phyloP scores from a whole-genome alignment of 1,140 invertebrate genomes.

The Saccostrea glomerata region DNA sequence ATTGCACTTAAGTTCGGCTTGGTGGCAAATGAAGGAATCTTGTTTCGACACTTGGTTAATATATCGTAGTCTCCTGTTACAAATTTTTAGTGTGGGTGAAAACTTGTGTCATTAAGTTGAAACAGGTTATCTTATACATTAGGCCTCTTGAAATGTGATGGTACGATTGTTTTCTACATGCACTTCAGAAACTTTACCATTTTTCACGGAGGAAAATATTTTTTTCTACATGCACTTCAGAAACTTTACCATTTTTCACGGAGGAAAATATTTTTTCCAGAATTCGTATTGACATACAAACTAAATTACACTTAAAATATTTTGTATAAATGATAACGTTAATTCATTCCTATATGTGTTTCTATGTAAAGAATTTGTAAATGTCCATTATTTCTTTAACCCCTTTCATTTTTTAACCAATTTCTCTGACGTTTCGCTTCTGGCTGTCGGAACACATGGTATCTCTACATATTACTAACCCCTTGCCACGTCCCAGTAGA shows the following conservation, averaged over 20 bases:
- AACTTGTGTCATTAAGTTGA: neutral
- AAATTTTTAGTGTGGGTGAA: neutral
- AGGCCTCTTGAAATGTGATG: neutral
- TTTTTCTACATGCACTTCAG: neutral
- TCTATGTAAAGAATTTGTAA: neutral
- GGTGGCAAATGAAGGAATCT: slow-evolving; percentile 1
- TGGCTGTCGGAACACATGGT: slow-evolving; percentile 1
- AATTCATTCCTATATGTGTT: neutral
- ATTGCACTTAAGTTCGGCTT: neutral
- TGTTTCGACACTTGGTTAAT: neutral
- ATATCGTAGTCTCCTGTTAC: neutral
- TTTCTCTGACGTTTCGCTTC: neutral
- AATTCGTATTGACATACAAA: slow-evolving; percentile 1
- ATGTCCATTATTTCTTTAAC: neutral
- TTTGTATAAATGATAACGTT: neutral
- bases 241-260: neutral
- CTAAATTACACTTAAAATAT: slow-evolving; percentile 31
- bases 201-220: too few relatives aligned
- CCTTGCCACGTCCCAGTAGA: neutral
- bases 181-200: too few relatives aligned
- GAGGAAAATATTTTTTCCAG: neutral
- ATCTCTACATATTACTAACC: neutral
- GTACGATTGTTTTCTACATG: neutral
- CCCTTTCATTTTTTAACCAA: neutral
- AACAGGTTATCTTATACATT: slow-evolving; percentile 1